Conservation (phyloP, 2,888 invertebrate genomes). For the Agrotis exclamationis region DNA sequence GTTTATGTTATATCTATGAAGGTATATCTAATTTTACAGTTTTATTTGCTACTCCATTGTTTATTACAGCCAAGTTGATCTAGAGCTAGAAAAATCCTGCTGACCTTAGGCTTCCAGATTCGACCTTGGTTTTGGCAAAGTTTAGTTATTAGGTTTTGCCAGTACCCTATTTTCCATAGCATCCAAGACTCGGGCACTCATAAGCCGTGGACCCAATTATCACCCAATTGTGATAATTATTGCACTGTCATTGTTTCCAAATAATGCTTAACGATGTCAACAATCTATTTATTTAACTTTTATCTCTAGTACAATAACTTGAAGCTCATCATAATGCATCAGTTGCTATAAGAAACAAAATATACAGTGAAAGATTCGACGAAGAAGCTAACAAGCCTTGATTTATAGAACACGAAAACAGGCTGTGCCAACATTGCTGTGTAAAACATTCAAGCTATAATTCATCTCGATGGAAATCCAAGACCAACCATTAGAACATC, state of each 20-base stretch:
- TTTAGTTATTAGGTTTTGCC: background rate
- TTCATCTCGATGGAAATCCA: constrained; percentile 14
- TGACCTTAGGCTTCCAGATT: background rate
- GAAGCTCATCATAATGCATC: too few species aligned
- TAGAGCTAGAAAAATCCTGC: background rate
- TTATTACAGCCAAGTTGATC: background rate
- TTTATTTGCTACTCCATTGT: constrained; percentile 4
- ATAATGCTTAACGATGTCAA: background rate
- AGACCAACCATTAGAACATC: constrained; percentile 4
- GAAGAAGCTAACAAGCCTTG: background rate
- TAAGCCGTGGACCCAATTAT: background rate
- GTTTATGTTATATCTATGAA: background rate
- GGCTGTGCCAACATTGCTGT: background rate
- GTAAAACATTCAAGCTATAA: background rate
- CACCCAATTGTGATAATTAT: background rate
- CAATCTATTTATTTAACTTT: background rate
- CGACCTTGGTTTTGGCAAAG: background rate
- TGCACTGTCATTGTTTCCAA: too few species aligned
- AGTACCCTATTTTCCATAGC: background rate
- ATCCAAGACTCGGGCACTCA: background rate
- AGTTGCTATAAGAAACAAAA: background rate
- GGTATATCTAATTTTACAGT: background rate
- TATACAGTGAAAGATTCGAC: background rate
- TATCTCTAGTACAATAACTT: too few species aligned
- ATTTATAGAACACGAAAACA: background rate